Evolutionary conservation across 2,113 vertebrate species (phyloP).

Genomic region (Brachyistius frenatus): DNA sequence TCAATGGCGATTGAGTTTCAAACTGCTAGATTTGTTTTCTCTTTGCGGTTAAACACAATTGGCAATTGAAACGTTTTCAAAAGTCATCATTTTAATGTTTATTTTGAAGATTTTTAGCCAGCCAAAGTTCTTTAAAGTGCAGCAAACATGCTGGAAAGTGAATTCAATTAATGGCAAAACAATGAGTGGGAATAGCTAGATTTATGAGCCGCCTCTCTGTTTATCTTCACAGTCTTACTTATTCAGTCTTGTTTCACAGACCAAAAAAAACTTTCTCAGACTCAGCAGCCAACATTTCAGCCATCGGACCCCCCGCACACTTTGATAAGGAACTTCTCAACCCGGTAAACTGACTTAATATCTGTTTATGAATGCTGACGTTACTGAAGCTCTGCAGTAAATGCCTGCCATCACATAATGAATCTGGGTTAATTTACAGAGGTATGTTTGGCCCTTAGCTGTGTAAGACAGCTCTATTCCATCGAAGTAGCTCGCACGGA

Average conservation of each 20-base stretch:
- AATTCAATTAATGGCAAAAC: slow-evolving; percentile 51
- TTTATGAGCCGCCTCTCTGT: slow-evolving; percentile 62
- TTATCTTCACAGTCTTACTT: slow-evolving; percentile 56
- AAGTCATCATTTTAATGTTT: too few relatives aligned
- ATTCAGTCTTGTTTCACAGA: slow-evolving; percentile 44
- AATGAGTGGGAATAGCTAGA: slow-evolving; percentile 45
- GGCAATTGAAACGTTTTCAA: background rate
- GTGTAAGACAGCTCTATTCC: slow-evolving; percentile 59
- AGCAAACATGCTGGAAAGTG: slow-evolving; percentile 22
- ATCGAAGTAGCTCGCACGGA: slow-evolving; percentile 26
- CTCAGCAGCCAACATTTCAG: slow-evolving; percentile 32
- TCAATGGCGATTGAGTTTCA: slow-evolving; percentile 22
- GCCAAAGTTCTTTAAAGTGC: slow-evolving; percentile 14
- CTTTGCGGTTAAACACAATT: background rate
- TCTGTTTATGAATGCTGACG: slow-evolving; percentile 59
- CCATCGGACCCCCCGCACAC: slow-evolving; percentile 57
- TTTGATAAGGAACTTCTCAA: slow-evolving; percentile 55
- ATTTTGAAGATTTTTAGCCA: background rate
- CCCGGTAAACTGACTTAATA: slow-evolving; percentile 46
- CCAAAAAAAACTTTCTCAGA: slow-evolving; percentile 26
- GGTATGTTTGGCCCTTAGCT: slow-evolving; percentile 51
- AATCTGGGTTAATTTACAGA: slow-evolving; percentile 64
- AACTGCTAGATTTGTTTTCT: background rate
- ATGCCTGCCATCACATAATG: slow-evolving; percentile 38
- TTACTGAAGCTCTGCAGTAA: slow-evolving; percentile 46